Percentiles rank a stretch among this genome's conserved stretches.
phyloP scores from a whole-genome alignment of 1,140 invertebrate species.

The Leptopilina boulardi region DNA sequence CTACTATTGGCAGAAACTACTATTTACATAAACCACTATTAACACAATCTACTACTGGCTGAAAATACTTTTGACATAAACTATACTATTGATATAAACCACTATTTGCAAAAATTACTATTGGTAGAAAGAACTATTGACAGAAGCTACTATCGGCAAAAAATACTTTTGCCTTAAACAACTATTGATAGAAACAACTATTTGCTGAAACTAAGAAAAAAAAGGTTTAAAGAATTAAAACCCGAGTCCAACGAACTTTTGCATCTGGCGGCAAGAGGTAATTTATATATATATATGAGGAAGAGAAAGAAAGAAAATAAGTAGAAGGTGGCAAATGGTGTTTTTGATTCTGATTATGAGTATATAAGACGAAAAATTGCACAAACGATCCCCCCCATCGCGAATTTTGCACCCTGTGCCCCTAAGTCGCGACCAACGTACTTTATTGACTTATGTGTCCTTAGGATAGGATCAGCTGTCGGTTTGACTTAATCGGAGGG shows the following conservation, averaged over 20 bases:
- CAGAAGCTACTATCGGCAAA: too few species aligned
- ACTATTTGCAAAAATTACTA: too few species aligned
- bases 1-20: too few species aligned
- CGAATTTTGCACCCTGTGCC: slow-evolving; percentile 27
- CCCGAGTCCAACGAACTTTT: slow-evolving; percentile 9
- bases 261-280: slow-evolving; percentile 9
- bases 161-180: too few species aligned
- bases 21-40: too few species aligned
- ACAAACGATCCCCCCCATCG: slow-evolving; percentile 29
- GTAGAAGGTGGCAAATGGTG: slow-evolving; percentile 20
- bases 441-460: slow-evolving; percentile 63
- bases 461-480: slow-evolving; percentile 59
- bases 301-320: slow-evolving; percentile 12
- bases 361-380: slow-evolving; percentile 39
- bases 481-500: slow-evolving; percentile 59
- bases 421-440: slow-evolving; percentile 49
- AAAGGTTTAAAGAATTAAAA: neutral
- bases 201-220: neutral
- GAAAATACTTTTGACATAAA: too few species aligned
- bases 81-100: too few species aligned
- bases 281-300: neutral
- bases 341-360: neutral
- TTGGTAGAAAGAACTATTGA: too few species aligned
- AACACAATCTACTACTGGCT: too few species aligned
- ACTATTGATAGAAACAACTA: too few species aligned